Evolutionary conservation across 2,888 invertebrate genomes (phyloP), one percentile per base, ranked within the genome.

Genomic region (Sturmia bella): DNA sequence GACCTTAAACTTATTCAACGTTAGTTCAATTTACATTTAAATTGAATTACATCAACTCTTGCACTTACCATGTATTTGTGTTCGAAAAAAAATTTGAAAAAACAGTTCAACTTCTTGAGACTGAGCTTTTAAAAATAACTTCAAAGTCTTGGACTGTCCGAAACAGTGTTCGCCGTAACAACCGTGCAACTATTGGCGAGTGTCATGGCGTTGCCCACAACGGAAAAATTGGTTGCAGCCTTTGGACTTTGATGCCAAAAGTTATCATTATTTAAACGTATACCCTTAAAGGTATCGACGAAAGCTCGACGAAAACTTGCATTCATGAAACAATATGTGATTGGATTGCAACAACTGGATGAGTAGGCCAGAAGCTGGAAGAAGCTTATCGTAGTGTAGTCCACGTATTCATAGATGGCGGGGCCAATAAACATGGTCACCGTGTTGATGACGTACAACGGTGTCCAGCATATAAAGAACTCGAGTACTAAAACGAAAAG

Each of bases 241-340:
- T 87, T 86, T 52, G 86, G 78, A 2, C 84, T 85, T 0, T 86
- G 86, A 4, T 87, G 85, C 82, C 87, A 88, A 48, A 89, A 85
- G 12, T 75, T 78, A 3, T 85, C 86, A 0, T 87, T 84, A 21
- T 86, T 85, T 21, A 87, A 85, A 37, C 88, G 86, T 74, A 90
- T 84, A 0, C 89, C 90, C 80, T 94, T 94, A 90, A 97, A 95
- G 0, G 95, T 93, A 66, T 94, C 93, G 61, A 96, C 92, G 89
- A 97, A 96, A 0, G 96, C 95, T 84, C 95, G 95, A 12, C 96
- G 92, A 88, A 97, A 97, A 89, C 95, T 96, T 85, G 94, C 93
- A 90, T 97, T 97, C 96, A 97, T 96, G 92, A 97, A 97, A 91
- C 97, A 97, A 89, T 97, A 97, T 0, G 97, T 97, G 87, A 97